phyloP scores from a whole-genome alignment of 2,113 vertebrate species.

The Dolichotis patagonum region DNA sequence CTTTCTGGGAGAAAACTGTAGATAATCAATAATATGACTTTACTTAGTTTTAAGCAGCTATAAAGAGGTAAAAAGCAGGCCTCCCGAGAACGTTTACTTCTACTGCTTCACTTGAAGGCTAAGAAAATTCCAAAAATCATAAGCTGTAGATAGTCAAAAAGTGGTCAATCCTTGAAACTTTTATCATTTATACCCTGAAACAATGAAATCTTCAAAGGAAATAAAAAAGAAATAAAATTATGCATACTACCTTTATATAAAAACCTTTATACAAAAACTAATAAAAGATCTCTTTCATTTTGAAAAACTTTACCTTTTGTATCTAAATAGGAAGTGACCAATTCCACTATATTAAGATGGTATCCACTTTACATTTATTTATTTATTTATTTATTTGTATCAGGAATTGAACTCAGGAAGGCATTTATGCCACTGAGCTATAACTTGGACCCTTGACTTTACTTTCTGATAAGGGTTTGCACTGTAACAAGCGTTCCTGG shows the following conservation, averaged over 20 bases:
- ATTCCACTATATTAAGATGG: slow-evolving; percentile 28
- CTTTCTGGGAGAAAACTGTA: slow-evolving; percentile 39
- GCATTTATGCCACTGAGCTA: no score
- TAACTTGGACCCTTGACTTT: not conserved
- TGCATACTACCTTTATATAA: not conserved
- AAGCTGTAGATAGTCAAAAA: slow-evolving; percentile 12
- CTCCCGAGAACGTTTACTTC: slow-evolving; percentile 31
- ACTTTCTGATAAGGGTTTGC: not conserved
- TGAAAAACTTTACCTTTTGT: slow-evolving; percentile 30
- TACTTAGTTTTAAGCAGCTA: slow-evolving; percentile 19
- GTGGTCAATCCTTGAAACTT: slow-evolving; percentile 1
- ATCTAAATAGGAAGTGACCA: not conserved
- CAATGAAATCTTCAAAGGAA: slow-evolving; percentile 28
- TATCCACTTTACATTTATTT: not conserved
- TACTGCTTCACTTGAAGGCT: not conserved
- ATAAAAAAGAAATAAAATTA: slow-evolving; percentile 51
- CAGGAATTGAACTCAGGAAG: no score
- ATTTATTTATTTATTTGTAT: not conserved
- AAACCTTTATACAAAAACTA: slow-evolving; percentile 38
- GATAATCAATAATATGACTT: slow-evolving; percentile 2
- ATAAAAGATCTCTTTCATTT: slow-evolving; percentile 19
- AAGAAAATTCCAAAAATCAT: not conserved
- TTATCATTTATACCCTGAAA: slow-evolving; percentile 31
- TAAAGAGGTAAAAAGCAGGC: slow-evolving; percentile 11
- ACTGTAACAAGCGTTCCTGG: slow-evolving; percentile 31